phyloP scores from a whole-genome alignment of 23 tunicate species.

The Phallusia fumigata region DNA sequence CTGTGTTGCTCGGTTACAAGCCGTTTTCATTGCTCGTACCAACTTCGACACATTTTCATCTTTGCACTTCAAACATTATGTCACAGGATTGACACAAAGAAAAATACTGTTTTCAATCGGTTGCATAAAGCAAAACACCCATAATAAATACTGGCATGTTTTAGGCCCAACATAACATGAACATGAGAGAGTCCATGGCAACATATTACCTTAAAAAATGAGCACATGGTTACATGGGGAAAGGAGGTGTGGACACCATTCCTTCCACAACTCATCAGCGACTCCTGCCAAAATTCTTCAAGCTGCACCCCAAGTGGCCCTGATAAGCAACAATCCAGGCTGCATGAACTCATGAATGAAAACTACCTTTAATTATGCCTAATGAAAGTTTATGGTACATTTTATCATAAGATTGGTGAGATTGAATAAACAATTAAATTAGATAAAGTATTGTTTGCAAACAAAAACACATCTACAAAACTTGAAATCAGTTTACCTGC shows the following conservation, averaged over 20 bases:
- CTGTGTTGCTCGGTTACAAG: no score
- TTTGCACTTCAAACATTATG: slow-evolving; percentile 57
- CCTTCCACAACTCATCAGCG: slow-evolving; percentile 58
- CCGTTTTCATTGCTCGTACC: slow-evolving; percentile 35
- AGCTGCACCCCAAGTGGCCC: slow-evolving; percentile 80
- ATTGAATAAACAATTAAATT: no score
- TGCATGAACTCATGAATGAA: background rate
- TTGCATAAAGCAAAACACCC: no score
- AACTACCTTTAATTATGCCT: background rate
- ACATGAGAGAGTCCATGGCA: no score
- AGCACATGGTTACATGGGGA: slow-evolving; percentile 87
- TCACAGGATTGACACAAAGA: no score
- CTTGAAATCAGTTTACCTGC: slow-evolving; percentile 39
- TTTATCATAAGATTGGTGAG: no score
- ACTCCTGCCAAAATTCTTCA: slow-evolving; percentile 87
- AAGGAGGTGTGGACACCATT: slow-evolving; percentile 92
- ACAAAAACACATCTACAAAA: background rate
- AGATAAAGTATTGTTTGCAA: background rate
- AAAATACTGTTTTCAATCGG: no score
- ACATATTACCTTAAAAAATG: slow-evolving; percentile 71
- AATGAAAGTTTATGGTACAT: no score
- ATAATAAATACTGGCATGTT: no score
- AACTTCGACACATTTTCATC: slow-evolving; percentile 73
- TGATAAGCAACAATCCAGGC: slow-evolving; percentile 1
- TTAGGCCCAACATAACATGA: no score